Evolutionary conservation across 1,140 invertebrate species (phyloP), one percentile per base, ranked within the genome.

Genomic region (Heliconius congener): DNA sequence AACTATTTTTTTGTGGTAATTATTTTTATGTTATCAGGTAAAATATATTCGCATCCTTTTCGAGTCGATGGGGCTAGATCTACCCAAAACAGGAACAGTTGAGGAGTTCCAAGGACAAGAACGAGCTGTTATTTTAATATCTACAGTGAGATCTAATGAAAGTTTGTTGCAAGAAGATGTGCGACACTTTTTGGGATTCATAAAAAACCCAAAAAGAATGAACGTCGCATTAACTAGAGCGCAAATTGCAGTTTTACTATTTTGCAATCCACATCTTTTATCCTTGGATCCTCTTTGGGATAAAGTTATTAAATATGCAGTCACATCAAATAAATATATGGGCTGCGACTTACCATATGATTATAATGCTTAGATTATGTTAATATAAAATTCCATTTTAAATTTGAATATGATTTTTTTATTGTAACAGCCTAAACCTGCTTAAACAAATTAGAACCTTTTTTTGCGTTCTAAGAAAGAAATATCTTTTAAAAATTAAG

Each of bases 91-190:
- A 57, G 98, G 98, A 0, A 98, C 97, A 9, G 98, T 99, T 2
- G 99, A 99, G 95, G 98, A 99, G 90, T 99, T 99, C 91, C 99
- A 99, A 94, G 99, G 98, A 8, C 97, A 99, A 95, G 98, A 99
- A 93, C 95, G 97, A 76, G 96, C 97, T 71, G 96, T 98, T 3
- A 98, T 99, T 55, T 96, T 99, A 1, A 95, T 99, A 66, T 98
- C 98, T 4, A 97, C 97, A 0, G 98, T 99, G 2, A 96, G 98
- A 79, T 96, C 97, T 0, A 90, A 94, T 16, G 93, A 95, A 4
- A 79, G 91, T 66, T 73, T 87, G 23, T 42, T 94, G 34, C 23
- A 91, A 1, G 85, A 94, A 2, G 97, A 98, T 86, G 76, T 95
- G 4, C 95, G 94, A 81, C 94, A 96, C 82, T 85, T 93, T 23